A percentile compares a stretch with the other conserved stretches of the same genome.
phyloP scores from a whole-genome alignment of 2,888 invertebrate species.

The Phorcus lineatus region DNA sequence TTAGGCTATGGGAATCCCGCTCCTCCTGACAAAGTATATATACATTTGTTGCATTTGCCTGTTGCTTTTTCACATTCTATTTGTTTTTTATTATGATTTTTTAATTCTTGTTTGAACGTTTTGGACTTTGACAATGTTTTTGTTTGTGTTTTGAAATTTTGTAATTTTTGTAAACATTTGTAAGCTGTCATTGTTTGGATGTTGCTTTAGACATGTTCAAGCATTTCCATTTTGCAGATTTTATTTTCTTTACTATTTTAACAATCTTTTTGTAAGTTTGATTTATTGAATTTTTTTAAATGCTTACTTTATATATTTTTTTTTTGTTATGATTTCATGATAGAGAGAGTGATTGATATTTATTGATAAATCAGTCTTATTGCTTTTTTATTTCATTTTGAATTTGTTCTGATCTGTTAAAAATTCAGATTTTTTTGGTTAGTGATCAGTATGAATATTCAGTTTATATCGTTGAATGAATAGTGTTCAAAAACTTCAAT shows the following conservation, averaged over 20 bases:
- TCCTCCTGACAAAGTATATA: conserved; percentile 10
- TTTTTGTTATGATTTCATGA: too few species aligned
- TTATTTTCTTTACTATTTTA: too few species aligned
- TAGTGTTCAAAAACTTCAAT: not conserved
- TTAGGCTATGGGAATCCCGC: conserved; percentile 2
- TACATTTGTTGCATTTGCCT: not conserved
- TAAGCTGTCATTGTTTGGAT: too few species aligned
- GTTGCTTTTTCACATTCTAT: not conserved
- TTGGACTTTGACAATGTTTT: not conserved
- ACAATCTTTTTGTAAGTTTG: too few species aligned
- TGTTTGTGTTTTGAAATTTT: not conserved
- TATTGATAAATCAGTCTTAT: not conserved
- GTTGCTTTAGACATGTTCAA: too few species aligned
- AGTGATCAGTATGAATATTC: not conserved
- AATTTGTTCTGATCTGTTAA: not conserved
- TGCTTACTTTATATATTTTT: too few species aligned
- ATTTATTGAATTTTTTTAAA: too few species aligned
- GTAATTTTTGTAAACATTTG: not conserved
- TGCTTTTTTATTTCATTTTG: not conserved
- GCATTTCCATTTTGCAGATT: too few species aligned
- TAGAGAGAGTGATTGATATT: too few species aligned
- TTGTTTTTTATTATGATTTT: not conserved
- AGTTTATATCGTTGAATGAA: not conserved
- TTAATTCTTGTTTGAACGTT: not conserved
- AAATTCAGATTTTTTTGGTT: not conserved